Evolutionary conservation across 2,888 invertebrate species (phyloP), one percentile per base, ranked within the genome.

Genomic region (Drosophila koepferae): DNA sequence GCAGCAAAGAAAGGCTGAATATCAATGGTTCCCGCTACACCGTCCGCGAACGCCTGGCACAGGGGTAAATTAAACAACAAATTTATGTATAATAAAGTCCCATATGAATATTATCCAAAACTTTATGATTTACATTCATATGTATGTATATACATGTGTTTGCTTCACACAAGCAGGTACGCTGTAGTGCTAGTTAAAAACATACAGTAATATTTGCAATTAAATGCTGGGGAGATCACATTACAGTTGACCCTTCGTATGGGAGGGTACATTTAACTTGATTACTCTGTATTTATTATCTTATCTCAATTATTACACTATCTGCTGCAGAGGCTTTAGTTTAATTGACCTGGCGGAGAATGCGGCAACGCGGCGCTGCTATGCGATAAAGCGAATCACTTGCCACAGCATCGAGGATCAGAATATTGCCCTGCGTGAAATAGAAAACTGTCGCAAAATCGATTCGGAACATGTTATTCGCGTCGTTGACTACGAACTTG

Each of bases 371-470:
- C 95, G 94, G 81, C 95, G 95, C 77, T 93, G 94, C 75, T 97
- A 95, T 93, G 97, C 97, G 8, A 93, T 97, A 51, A 97, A 97
- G 93, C 94, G 96, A 84, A 96, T 97, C 67, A 94, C 95, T n/a
- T 97, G 97, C 88, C 97, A 97, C 92, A 95, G 96, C 72, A 94
- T 95, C 67, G 96, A 96, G 77, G 97, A 97, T 91, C 96, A 97
- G 91, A 95, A 95, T 90, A 92, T 94, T 72, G 97, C 96, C 0
- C 90, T 95, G 87, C 94, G 95, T 74, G 97, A 97, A 93, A 95
- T 97, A 53, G 95, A 96, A 82, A 95, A 96, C 88, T 96, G 96
- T 91, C 95, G 95, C 66, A 94, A 94, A 83, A 93, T 97, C 34
- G 94, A 95, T 74, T 96, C 97, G 92, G 95, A 95, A 4, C 96